Evolutionary conservation across 2,888 invertebrate species (phyloP), one percentile per base, ranked within the genome.

Genomic region (Stenoptilia bipunctidactyla): DNA sequence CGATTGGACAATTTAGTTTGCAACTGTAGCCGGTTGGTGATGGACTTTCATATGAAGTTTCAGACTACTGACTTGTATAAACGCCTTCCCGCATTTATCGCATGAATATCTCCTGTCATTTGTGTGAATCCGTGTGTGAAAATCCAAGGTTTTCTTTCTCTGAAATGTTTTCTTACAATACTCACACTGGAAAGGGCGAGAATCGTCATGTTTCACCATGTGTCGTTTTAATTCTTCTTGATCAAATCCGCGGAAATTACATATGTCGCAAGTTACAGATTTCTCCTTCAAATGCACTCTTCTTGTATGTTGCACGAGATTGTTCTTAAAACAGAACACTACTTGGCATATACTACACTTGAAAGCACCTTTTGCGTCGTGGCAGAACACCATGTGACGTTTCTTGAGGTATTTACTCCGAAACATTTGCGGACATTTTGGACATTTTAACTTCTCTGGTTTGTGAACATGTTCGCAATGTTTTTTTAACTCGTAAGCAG

Each of bases 101-200:
- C 87, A 87, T 1, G 66, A 66, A 39, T 83, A 82, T n/a, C 85
- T 66, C 40, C 66, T 67, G 43, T 85, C 82, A 2, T 85, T 84
- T 0, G 82, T 84, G 42, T 86, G 86, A 44, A 77, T 84, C 27
- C 86, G 61, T 33, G 71, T 64, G 48, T 87, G 86, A 2, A 77
- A 71, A 0, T 79, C 79, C 34, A 86, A 48, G 0, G 84, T 82
- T 36, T 77, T 84, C 48, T 79, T 83, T 45, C 88, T 84, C 34
- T 86, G 86, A 50, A 88, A 88, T 1, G 79, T 60, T 49, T 87
- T 88, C 27, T 84, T 84, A 44, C 88, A 88, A 43, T 77, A 66
- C 3, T 83, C 75, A 46, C 88, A 88, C 30, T 83, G 72, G 36
- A 75, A 87, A 2, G 87, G 87, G 39, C 87, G 70, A 0, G 85